Conservation (phyloP, 2,797 vertebrate genomes). For the Rachycentron canadum region DNA sequence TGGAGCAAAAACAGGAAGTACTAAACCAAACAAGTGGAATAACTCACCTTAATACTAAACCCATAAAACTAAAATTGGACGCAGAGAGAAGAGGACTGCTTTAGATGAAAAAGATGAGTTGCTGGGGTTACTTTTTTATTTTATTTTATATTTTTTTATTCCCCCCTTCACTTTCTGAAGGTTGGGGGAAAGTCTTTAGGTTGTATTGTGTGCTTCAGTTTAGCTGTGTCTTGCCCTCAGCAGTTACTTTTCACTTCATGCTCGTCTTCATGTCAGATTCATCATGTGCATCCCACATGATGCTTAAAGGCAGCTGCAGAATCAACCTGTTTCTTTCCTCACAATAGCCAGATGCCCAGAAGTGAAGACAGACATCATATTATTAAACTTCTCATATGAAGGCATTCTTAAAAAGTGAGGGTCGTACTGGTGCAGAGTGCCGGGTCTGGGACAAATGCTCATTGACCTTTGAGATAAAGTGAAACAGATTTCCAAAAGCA, state of each 20-base stretch:
- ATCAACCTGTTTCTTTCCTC: conserved; percentile 35
- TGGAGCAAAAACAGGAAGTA: conserved; percentile 62
- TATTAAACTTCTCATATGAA: conserved; percentile 52
- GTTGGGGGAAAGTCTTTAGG: conserved; percentile 6
- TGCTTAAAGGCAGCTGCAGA: conserved; percentile 45
- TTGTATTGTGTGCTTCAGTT: conserved; percentile 25
- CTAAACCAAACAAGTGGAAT: conserved; percentile 65
- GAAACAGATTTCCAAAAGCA: conserved; percentile 70
- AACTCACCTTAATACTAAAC: conserved; percentile 68
- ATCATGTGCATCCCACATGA: conserved; percentile 57
- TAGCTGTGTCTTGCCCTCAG: conserved; percentile 6
- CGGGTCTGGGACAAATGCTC: conserved; percentile 43
- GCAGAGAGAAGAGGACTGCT: conserved; percentile 17
- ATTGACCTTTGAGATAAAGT: conserved; percentile 64
- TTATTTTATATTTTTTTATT: conserved; percentile 43
- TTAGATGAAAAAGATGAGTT: conserved; percentile 46
- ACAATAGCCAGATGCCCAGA: conserved; percentile 51
- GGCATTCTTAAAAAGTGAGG: conserved; percentile 33
- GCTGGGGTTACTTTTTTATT: too few species aligned
- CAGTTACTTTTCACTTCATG: conserved; percentile 1
- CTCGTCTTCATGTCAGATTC: conserved; percentile 25
- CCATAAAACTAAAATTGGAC: conserved; percentile 57
- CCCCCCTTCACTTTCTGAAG: conserved; percentile 40
- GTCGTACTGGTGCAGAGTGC: conserved; percentile 31
- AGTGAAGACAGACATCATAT: conserved; percentile 45